Evolutionary conservation across 37 sponge, comb jelly and placozoan genomes (phyloP).

Genomic region (Diacarnus erythraeanus): DNA sequence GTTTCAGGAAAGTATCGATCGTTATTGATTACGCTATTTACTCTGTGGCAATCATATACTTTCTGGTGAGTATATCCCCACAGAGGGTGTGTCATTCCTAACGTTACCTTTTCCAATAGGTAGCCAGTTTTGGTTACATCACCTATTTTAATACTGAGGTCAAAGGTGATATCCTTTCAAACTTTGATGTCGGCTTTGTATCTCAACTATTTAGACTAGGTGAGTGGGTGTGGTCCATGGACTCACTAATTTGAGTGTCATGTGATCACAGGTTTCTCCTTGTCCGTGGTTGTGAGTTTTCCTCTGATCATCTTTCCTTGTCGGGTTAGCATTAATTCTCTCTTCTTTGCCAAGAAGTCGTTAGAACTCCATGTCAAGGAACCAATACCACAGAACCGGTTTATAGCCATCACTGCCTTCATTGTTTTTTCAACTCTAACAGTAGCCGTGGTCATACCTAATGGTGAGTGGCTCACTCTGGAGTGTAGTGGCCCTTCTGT

Average conservation of each 20-base stretch:
- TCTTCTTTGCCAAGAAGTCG: constrained; percentile 30
- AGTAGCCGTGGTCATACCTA: constrained; percentile 68
- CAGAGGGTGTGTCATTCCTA: background rate
- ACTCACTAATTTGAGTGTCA: background rate
- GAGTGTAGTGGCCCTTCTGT: background rate
- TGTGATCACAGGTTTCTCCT: constrained; percentile 56
- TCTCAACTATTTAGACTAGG: constrained; percentile 51
- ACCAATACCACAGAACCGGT: constrained; percentile 54
- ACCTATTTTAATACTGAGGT: constrained; percentile 37
- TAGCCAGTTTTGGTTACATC: constrained; percentile 72
- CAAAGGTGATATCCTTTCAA: constrained; percentile 68
- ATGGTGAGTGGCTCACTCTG: constrained; percentile 51
- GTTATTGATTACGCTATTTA: constrained; percentile 42
- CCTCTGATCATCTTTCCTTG: constrained; percentile 75
- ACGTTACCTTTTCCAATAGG: constrained; percentile 27
- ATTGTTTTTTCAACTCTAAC: constrained; percentile 52
- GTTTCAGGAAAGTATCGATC: constrained; percentile 45
- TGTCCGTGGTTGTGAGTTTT: constrained; percentile 70
- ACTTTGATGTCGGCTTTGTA: constrained; percentile 41
- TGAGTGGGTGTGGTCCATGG: constrained; percentile 15
- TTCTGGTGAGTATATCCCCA: constrained; percentile 22
- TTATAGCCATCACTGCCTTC: constrained; percentile 52
- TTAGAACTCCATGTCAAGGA: constrained; percentile 14
- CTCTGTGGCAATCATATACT: constrained; percentile 44
- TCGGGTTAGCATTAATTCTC: constrained; percentile 71